A percentile compares a stretch with the other conserved stretches of the same genome.
Evolutionary conservation across 2,888 invertebrate species (phyloP).

Genomic region (Sabellastarte sp.): DNA sequence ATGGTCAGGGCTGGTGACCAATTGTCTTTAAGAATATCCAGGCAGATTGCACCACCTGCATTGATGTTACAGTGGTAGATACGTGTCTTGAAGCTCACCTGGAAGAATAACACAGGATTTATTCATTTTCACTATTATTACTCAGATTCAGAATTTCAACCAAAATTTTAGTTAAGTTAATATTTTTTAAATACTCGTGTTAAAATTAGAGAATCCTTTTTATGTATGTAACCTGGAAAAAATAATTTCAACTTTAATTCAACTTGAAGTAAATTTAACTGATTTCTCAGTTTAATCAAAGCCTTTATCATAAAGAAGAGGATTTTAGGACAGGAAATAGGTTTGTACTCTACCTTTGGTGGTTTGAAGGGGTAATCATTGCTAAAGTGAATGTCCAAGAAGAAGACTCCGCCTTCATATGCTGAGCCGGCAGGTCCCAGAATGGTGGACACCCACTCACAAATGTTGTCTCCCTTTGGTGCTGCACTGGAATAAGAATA

Average conservation of each 20-base stretch:
- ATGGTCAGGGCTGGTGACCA: slow-evolving; percentile 99
- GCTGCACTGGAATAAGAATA: slow-evolving; percentile 95
- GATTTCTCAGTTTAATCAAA: no score
- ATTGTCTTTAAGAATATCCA: slow-evolving; percentile 97
- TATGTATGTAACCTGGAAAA: no score
- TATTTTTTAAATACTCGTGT: no score
- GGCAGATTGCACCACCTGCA: slow-evolving; percentile 96
- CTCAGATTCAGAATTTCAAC: no score
- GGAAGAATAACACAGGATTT: no score
- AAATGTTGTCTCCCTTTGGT: slow-evolving; percentile 95
- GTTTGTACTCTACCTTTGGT: neutral
- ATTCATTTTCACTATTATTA: no score
- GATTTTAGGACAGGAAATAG: no score
- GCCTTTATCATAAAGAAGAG: no score
- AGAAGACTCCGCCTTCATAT: slow-evolving; percentile 97
- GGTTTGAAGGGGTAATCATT: neutral
- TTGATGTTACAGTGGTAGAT: slow-evolving; percentile 99
- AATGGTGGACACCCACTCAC: slow-evolving; percentile 70
- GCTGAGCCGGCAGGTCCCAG: slow-evolving; percentile 92
- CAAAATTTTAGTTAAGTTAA: no score
- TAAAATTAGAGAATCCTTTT: no score
- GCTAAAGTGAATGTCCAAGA: slow-evolving; percentile 57
- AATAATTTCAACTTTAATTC: no score
- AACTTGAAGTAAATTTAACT: no score
- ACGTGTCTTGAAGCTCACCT: slow-evolving; percentile 81